Conservation (phyloP, 2,888 invertebrate species). For the Heliconius erato region DNA sequence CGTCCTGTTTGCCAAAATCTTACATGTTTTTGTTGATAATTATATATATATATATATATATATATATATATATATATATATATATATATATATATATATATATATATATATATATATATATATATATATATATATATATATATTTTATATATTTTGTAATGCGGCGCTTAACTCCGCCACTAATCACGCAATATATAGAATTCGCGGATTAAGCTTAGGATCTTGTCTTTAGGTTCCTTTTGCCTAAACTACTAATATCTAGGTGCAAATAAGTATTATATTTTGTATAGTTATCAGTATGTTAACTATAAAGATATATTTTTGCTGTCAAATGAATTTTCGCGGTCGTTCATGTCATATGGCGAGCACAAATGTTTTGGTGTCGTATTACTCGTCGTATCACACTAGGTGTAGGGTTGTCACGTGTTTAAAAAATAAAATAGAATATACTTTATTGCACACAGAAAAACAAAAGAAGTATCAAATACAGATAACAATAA, state of each 20-base stretch:
- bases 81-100: no score
- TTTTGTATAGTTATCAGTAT: background rate
- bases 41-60: no score
- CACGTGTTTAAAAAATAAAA: no score
- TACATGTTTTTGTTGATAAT: background rate
- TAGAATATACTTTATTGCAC: no score
- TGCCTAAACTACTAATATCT: background rate
- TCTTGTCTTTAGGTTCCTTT: background rate
- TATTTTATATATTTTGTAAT: background rate
- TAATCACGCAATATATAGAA: background rate
- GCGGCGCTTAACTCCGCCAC: background rate
- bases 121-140: no score
- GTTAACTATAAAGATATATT: slow-evolving; percentile 14
- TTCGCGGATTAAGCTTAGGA: background rate
- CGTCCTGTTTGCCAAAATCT: background rate
- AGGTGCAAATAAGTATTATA: background rate
- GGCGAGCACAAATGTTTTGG: slow-evolving; percentile 39
- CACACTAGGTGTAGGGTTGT: slow-evolving; percentile 46
- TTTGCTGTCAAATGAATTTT: slow-evolving; percentile 39
- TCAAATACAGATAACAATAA: no score
- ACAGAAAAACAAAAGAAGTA: no score
- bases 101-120: no score
- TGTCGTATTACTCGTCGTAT: slow-evolving; percentile 41
- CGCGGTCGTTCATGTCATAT: slow-evolving; percentile 47
- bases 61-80: no score